Evolutionary conservation across 35 echinoderm and acorn worm genomes (phyloP), one percentile per base, ranked within the genome.

Genomic region (Ophioderma brevispina): DNA sequence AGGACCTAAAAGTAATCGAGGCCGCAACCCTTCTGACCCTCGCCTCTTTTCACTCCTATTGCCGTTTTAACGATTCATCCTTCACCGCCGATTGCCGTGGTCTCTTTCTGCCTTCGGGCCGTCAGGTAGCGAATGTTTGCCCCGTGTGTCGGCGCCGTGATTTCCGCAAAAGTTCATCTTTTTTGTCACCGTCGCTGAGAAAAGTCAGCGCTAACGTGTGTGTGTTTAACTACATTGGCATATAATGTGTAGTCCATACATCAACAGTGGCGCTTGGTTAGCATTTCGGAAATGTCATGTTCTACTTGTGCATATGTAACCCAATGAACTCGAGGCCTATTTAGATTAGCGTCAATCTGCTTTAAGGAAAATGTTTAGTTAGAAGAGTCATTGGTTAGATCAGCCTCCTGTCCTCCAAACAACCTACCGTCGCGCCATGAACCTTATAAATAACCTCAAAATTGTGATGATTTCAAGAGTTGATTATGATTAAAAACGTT

Each of bases 101-200:
- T 52, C 21, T 52, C 8, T 70, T 25, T 70, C 59, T 70, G 59
- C 59, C 59, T 30, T 70, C 4, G n/a, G 59, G 59, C 59, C 59
- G 28, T 70, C 59, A 70, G 59, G 6, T 25, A 70, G 59, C 59
- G 59, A 2, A 25, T 70, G 41, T 46, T 46, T 46, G 41, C 41
- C 17, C n/a, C 59, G 3, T 70, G 28, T 70, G 59, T 70, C 59
- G 59, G 23, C 59, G 59, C 59, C 15, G 59, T 70, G 59, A 70
- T 30, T 70, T 70, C 59, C 59, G 59, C 15, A 70, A 70, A 30
- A 70, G 59, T 70, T 70, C 59, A 70, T 70, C 59, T 70, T 70
- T 70, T 70, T 70, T 70, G 59, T 70, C 59, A 70, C 59, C 59
- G 59, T 70, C 59, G 59, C 59, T 70, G 59, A 70, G 59, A 70